phyloP scores from a whole-genome alignment of 1,140 invertebrate genomes.

The Oryzaephilus surinamensis region DNA sequence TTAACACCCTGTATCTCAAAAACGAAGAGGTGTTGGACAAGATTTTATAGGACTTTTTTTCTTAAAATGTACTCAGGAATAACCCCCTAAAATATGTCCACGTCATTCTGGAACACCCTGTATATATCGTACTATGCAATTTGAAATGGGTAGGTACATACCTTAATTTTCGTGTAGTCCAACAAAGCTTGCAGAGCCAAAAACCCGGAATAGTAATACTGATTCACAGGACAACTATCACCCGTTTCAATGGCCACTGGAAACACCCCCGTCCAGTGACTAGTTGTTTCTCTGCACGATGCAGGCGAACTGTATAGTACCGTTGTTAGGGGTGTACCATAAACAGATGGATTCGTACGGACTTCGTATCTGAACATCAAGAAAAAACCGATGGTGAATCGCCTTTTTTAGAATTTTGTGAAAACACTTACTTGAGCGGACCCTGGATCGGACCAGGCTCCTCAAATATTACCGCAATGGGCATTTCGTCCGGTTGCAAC shows the following conservation, averaged over 20 bases:
- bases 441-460: constrained; percentile 41
- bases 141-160: constrained; percentile 32
- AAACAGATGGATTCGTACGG: constrained; percentile 54
- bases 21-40: too few relatives aligned
- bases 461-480: constrained; percentile 57
- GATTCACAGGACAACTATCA: constrained; percentile 58
- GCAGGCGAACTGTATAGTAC: constrained; percentile 51
- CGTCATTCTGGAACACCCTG: not conserved
- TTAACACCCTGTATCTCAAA: too few relatives aligned
- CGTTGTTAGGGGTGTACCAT: constrained; percentile 50
- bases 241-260: constrained; percentile 48
- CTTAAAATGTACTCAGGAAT: too few relatives aligned
- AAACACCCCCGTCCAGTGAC: constrained; percentile 49
- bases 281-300: constrained; percentile 51
- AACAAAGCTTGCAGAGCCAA: constrained; percentile 58
- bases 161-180: constrained; percentile 60
- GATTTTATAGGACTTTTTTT: too few relatives aligned
- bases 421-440: constrained; percentile 42
- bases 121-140: not conserved
- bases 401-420: not conserved
- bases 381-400: not conserved
- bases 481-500: constrained; percentile 50
- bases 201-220: constrained; percentile 66
- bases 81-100: not conserved
- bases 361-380: constrained; percentile 51